Conservation (phyloP, 2,888 invertebrate genomes). For the Ptychoptera albimana region DNA sequence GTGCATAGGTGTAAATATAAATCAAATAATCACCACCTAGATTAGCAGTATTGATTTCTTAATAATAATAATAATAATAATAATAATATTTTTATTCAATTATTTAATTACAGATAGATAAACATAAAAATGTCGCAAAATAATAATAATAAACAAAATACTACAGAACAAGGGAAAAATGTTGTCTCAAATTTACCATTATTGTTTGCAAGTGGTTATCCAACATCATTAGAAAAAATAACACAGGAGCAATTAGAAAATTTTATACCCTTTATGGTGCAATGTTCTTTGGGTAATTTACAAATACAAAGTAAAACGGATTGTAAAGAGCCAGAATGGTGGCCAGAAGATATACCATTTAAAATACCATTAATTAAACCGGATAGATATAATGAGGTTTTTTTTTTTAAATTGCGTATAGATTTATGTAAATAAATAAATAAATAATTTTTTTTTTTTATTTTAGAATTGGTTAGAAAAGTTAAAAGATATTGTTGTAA, state of each 20-base stretch:
- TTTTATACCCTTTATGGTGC: conserved; percentile 59
- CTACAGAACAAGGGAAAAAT: conserved; percentile 18
- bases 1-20: too few relatives aligned
- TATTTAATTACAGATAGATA: neutral
- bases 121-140: neutral
- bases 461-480: conserved; percentile 40
- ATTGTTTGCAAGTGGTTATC: conserved; percentile 53
- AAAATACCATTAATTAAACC: conserved; percentile 47
- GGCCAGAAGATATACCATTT: conserved; percentile 49
- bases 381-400: conserved; percentile 31
- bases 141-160: conserved; percentile 4
- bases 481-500: conserved; percentile 46
- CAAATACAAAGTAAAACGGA: conserved; percentile 27
- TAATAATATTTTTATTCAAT: neutral
- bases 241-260: conserved; percentile 45
- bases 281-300: conserved; percentile 54
- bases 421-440: neutral
- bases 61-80: too few relatives aligned
- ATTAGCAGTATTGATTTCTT: too few relatives aligned
- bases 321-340: conserved; percentile 47
- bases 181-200: conserved; percentile 61
- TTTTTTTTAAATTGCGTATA: conserved; percentile 10
- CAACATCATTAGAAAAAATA: conserved; percentile 47
- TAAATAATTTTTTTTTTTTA: conserved; percentile 7
- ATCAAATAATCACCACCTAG: too few relatives aligned